These are phyloP conservation scores for Antechinus flavipes DNA, from an alignment of 2,113 vertebrate species.

Conservation along the genomic window DNA sequence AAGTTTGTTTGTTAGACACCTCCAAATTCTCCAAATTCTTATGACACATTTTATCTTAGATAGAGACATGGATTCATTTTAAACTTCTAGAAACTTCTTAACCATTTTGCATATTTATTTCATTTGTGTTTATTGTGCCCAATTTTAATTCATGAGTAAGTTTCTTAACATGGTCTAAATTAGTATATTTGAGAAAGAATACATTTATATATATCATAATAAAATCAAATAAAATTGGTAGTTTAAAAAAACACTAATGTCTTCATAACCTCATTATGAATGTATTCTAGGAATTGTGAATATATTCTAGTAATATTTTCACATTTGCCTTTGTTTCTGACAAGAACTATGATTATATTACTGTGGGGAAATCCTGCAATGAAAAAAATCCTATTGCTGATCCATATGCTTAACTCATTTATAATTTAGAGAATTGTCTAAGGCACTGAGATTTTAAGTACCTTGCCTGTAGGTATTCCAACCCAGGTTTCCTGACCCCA, in stretches of 20 bases:
- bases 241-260: neutral
- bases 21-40: neutral
- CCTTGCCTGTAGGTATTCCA: neutral
- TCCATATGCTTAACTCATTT: neutral
- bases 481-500: neutral
- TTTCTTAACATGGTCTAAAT: neutral
- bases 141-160: neutral
- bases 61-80: neutral
- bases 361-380: neutral
- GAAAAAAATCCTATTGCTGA: neutral
- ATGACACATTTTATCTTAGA: neutral
- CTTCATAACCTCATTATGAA: neutral
- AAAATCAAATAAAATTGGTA: neutral
- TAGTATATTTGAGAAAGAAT: neutral
- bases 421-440: neutral
- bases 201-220: neutral
- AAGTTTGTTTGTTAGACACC: neutral
- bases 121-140: neutral
- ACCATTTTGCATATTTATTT: neutral
- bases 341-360: neutral
- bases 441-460: neutral
- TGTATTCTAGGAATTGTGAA: neutral
- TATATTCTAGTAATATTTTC: neutral
- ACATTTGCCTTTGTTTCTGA: neutral
- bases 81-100: neutral